Base-by-base conservation (phyloP, 92 coral and sea anemone genomes). In the Meandrina meandrites region DNA sequence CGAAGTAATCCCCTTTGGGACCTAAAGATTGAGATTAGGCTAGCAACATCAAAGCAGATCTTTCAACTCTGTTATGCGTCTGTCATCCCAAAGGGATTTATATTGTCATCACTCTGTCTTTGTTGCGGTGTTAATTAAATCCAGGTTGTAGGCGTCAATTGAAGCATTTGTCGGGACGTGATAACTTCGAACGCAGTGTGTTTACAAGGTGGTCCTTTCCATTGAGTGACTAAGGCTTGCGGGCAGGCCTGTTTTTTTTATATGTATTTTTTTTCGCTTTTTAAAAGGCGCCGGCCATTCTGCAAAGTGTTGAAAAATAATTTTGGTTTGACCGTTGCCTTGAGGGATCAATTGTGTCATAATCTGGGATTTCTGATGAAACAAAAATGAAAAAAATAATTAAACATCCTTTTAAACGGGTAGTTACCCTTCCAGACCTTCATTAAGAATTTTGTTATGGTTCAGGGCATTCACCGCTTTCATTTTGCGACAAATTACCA, bases 121-220 rank as follows among this genome's bases (percentile, higher is more conserved):
- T 90, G 87, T 86, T 83, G 95, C 89, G 87, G 93, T 91, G 93
- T 90, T 92, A 92, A 92, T 90, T 90, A 90, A 92, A 84, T 64
- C 79, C 85, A 76, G 68, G 88, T 82, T 42, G 83, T 60, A 89
- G 90, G 94, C 86, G 35, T 51, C 75, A 74, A 51, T 21, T 70
- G 78, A 82, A 45, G 79, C 45, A 9, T 47, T 22, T 27, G 78
- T 36, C 78, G 70, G 40, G 36, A 83, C 86, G 86, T 83, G 78
- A 70, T 70, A 66, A 24, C 37, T 45, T 66, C 16, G 60, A 81
- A 31, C 28, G 28, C 58, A 53, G 27, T 28, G 22, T 66, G 85
- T 81, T 81, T 81, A 81, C 76, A 81, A 67, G 87, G 87, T 84
- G 87, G 81, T 84, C 80, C 24, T 45, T 72, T n/a, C 22, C 30